A percentile compares a stretch with the other conserved stretches of the same genome.
Evolutionary conservation across 2,113 vertebrate genomes (phyloP).

Genomic region (Cyanoramphus novaezelandiae): DNA sequence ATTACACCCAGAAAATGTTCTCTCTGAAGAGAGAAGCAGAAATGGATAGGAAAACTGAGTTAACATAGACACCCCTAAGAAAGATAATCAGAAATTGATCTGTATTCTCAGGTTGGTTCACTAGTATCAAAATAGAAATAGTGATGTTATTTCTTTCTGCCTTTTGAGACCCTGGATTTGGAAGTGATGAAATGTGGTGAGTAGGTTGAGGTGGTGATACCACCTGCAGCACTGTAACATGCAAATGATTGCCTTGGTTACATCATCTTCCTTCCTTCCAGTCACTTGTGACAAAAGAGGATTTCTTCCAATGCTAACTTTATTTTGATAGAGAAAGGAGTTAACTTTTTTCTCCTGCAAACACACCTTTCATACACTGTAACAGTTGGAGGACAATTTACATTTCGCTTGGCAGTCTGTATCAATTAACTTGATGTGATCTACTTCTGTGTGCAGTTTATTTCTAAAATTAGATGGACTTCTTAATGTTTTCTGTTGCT

Average conservation of each 20-base stretch:
- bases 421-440: not conserved
- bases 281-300: not conserved
- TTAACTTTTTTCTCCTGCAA: not conserved
- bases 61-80: not conserved
- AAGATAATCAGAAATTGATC: not conserved
- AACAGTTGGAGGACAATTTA: not conserved
- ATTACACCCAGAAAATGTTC: not conserved
- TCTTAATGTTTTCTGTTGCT: not conserved
- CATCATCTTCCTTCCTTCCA: not conserved
- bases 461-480: not conserved
- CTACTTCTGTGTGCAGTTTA: not conserved
- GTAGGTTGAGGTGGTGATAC: slow-evolving; percentile 28
- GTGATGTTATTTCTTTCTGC: not conserved
- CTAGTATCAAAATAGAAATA: not conserved
- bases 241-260: not conserved
- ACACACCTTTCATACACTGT: accelerated
- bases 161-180: not conserved
- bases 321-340: not conserved
- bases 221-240: slow-evolving; percentile 2
- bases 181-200: slow-evolving; percentile 28
- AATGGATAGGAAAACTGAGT: not conserved
- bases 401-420: not conserved
- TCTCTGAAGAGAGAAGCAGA: not conserved
- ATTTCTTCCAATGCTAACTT: not conserved
- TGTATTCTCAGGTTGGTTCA: not conserved